These are phyloP conservation scores for Malachius bipustulatus DNA, from an alignment of 2,888 invertebrate genomes.

Conservation along the genomic window DNA sequence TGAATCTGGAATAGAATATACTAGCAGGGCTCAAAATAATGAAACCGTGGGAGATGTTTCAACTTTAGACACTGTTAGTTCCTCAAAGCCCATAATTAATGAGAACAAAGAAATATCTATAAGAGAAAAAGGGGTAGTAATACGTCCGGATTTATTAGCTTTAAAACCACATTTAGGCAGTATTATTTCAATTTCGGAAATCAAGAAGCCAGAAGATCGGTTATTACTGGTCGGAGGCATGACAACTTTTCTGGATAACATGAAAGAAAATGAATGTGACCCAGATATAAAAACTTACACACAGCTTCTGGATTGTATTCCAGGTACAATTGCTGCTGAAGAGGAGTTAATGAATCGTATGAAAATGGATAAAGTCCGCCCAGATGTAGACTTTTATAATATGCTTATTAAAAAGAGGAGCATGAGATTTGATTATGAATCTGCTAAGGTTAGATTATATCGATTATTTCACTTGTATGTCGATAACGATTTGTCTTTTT, in stretches of 20 bases:
- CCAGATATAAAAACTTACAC: slow-evolving; percentile 75
- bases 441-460: slow-evolving; percentile 52
- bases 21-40: too few relatives aligned
- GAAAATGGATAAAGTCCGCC: slow-evolving; percentile 44
- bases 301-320: slow-evolving; percentile 59
- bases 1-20: not conserved
- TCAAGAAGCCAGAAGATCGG: slow-evolving; percentile 50
- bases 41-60: too few relatives aligned
- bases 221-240: slow-evolving; percentile 70
- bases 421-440: slow-evolving; percentile 53
- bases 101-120: not conserved
- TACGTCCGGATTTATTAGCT: slow-evolving; percentile 55
- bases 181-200: slow-evolving; percentile 46
- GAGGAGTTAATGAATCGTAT: slow-evolving; percentile 52
- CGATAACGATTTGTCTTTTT: slow-evolving; percentile 19
- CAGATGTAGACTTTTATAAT: slow-evolving; percentile 78
- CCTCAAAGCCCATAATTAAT: too few relatives aligned
- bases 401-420: slow-evolving; percentile 73
- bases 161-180: slow-evolving; percentile 47
- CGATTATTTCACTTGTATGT: not conserved
- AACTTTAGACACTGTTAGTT: not conserved
- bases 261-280: slow-evolving; percentile 51
- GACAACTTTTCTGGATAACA: slow-evolving; percentile 60
- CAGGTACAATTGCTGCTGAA: slow-evolving; percentile 55
- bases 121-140: not conserved